Conservation (phyloP, 1,140 invertebrate species). For the Heterodera carotae region DNA sequence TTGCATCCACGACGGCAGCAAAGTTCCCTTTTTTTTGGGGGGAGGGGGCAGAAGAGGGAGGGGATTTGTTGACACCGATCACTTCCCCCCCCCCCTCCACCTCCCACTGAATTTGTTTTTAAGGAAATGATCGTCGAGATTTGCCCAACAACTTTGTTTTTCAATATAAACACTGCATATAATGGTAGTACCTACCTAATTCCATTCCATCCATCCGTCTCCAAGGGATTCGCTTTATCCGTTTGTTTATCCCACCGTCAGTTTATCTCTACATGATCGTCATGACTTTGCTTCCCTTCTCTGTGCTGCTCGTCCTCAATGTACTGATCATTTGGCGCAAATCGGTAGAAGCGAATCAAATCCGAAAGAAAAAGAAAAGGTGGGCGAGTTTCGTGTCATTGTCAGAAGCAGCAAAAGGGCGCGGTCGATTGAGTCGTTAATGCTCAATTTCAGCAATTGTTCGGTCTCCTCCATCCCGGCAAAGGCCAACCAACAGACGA, state of each 20-base stretch:
- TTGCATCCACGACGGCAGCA: constrained; percentile 61
- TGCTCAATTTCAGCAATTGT: background rate
- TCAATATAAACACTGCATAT: constrained; percentile 61
- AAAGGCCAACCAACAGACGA: background rate
- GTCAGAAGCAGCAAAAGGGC: constrained; percentile 5
- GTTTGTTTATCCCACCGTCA: background rate
- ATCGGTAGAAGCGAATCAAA: constrained; percentile 34
- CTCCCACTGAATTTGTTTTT: constrained; percentile 28
- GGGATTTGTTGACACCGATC: no score
- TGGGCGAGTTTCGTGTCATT: no score
- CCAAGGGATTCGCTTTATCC: background rate
- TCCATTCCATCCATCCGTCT: background rate
- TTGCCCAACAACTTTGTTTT: constrained; percentile 62
- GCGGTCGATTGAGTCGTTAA: background rate
- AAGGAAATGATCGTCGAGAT: constrained; percentile 64
- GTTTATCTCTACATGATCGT: constrained; percentile 65
- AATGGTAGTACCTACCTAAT: constrained; percentile 46
- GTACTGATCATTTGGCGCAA: constrained; percentile 57
- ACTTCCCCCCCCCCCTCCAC: background rate
- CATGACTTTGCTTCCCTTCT: constrained; percentile 63
- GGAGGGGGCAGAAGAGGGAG: no score
- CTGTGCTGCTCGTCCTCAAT: constrained; percentile 61
- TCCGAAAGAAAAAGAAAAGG: constrained; percentile 27
- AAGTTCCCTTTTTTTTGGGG: constrained; percentile 44
- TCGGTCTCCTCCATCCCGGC: constrained; percentile 16